These are phyloP conservation scores for Neotragus moschatus DNA, from an alignment of 2,113 vertebrate genomes.

Conservation along the genomic window DNA sequence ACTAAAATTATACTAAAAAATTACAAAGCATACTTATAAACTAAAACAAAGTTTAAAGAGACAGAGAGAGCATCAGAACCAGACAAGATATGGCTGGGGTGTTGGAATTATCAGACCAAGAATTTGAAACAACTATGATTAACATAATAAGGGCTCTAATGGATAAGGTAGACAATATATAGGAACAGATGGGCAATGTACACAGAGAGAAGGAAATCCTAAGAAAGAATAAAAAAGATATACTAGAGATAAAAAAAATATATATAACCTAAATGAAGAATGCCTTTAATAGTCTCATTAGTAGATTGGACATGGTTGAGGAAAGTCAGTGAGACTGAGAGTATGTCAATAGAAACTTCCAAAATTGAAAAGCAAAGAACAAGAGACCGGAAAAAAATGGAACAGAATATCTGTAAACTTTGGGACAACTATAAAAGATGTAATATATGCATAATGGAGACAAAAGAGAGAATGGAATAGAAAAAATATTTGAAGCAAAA, in stretches of 20 bases:
- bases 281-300: not conserved
- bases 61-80: not conserved
- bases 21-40: not conserved
- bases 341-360: not conserved
- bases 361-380: not conserved
- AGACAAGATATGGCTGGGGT: not conserved
- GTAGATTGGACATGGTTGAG: not conserved
- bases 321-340: not conserved
- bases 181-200: not conserved
- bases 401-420: not conserved
- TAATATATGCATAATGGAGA: not conserved
- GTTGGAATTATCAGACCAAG: not conserved
- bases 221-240: not conserved
- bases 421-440: not conserved
- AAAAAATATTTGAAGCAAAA: not conserved
- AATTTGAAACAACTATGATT: not conserved
- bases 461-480: not conserved
- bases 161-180: not conserved
- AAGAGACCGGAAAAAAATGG: not conserved
- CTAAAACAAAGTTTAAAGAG: not conserved
- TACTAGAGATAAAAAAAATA: not conserved
- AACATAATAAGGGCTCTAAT: not conserved
- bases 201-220: not conserved
- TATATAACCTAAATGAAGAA: not conserved
- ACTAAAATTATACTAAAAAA: not conserved